Evolutionary conservation across 1,140 invertebrate genomes (phyloP), one percentile per base, ranked within the genome.

Genomic region (Zaprionus nigranus): DNA sequence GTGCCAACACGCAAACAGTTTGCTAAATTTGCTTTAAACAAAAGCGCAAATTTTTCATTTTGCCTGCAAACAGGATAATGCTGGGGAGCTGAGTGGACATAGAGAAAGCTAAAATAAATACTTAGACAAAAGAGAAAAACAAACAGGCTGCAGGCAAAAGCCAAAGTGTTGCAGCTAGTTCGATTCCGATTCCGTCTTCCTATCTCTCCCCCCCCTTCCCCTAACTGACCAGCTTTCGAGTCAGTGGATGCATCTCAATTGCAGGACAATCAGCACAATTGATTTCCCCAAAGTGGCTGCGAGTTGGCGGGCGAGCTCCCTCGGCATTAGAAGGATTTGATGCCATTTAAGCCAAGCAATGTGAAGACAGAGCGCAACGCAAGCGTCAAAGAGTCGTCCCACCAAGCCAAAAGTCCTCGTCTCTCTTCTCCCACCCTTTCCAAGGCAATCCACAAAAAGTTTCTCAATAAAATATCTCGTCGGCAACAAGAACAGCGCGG

Each of bases 321-420:
- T 60, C 72, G 61, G 82, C 85, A 90, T 90, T 90, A 90, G 90
- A 90, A 90, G 85, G 85, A 90, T 90, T 90, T 90, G 90, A 90
- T 90, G 85, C 85, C 85, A 90, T 90, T 90, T 90, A 90, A 90
- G 85, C 85, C 85, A 90, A 90, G 90, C 85, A 90, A 90, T 90
- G 85, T 90, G 85, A 85, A 90, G 85, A 90, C 85, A 88, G 81
- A 36, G 69, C 58, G 71, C 67, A 64, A 38, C 66, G 66, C 74
- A 73, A 67, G 38, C 74, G 54, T 72, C 63, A 82, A 79, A 75
- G 76, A 82, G 70, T 75, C 81, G 65, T 73, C 62, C 78, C 60
- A 17, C n/a, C 40, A 17, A 46, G 40, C n/a, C n/a, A 15, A 46
- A 43, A 17, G 73, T 53, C 61, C 69, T 73, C 57, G 66, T 63